phyloP scores from a whole-genome alignment of 2,797 vertebrate genomes.

The Platalea minor region DNA sequence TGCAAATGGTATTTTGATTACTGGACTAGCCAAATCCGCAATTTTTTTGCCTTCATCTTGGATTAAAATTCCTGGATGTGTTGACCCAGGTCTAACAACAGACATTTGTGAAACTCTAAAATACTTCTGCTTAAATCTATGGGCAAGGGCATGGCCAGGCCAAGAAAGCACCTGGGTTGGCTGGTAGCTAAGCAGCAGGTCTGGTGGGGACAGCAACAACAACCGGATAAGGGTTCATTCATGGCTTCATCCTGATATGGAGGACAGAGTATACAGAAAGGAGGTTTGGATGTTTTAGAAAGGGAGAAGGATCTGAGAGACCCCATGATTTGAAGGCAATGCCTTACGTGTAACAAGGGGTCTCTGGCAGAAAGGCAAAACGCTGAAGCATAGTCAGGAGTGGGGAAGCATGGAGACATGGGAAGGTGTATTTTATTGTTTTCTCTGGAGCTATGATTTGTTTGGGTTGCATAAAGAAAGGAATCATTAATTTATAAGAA shows the following conservation, averaged over 20 bases:
- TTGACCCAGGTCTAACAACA: background rate
- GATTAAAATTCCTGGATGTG: background rate
- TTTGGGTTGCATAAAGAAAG: background rate
- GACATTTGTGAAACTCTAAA: background rate
- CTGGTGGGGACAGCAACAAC: background rate
- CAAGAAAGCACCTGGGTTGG: background rate
- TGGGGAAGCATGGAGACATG: background rate
- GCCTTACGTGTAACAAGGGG: accelerated
- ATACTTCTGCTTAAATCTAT: background rate
- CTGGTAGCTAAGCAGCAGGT: background rate
- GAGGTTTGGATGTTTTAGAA: background rate
- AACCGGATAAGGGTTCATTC: background rate
- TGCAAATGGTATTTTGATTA: background rate
- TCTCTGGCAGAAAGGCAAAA: background rate
- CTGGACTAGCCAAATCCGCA: background rate
- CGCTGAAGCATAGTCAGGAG: background rate
- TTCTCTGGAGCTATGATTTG: background rate
- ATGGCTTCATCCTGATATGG: background rate
- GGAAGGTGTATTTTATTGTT: background rate
- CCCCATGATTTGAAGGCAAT: background rate
- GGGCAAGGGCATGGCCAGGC: background rate
- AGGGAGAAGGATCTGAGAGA: background rate
- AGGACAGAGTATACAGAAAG: background rate
- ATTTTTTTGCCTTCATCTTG: background rate
- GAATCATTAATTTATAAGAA: background rate